Conservation (phyloP, 2,797 vertebrate genomes). For the Sphenodon punctatus region DNA sequence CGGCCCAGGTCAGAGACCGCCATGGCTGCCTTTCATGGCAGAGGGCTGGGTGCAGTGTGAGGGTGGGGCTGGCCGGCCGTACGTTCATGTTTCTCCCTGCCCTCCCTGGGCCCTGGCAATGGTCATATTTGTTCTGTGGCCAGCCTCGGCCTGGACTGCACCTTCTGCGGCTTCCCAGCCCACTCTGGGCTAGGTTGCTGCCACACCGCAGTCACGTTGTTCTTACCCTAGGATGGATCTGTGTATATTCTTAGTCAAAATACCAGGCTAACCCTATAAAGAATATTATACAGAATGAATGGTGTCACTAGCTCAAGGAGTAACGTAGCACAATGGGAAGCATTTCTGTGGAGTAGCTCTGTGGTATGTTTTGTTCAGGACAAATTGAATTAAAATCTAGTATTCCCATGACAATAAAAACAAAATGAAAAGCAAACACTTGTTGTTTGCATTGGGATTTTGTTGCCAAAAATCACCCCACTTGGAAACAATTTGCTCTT, state of each 20-base stretch:
- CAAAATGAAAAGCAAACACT: constrained; percentile 20
- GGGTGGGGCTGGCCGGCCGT: too few species aligned
- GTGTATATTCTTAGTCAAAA: neutral
- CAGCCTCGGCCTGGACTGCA: too few species aligned
- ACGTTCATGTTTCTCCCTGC: too few species aligned
- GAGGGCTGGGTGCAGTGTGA: too few species aligned
- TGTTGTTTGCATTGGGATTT: constrained; percentile 35
- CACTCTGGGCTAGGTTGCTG: too few species aligned
- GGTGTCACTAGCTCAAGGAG: neutral
- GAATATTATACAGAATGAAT: neutral
- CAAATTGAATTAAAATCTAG: constrained; percentile 23
- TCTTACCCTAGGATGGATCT: too few species aligned
- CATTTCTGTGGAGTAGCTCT: constrained; percentile 2
- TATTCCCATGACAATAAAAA: constrained; percentile 30
- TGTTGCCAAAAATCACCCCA: constrained; percentile 29
- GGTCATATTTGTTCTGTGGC: too few species aligned
- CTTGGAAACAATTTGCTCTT: constrained; percentile 49
- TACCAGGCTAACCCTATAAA: neutral
- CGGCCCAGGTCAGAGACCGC: too few species aligned
- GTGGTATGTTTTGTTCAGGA: constrained; percentile 12
- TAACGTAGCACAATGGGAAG: neutral
- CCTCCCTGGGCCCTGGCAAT: too few species aligned
- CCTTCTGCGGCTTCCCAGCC: too few species aligned
- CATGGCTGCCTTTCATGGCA: too few species aligned
- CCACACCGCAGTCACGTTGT: too few species aligned